Evolutionary conservation across 2,888 invertebrate genomes (phyloP).

Genomic region (Gisinianus flammeolus): DNA sequence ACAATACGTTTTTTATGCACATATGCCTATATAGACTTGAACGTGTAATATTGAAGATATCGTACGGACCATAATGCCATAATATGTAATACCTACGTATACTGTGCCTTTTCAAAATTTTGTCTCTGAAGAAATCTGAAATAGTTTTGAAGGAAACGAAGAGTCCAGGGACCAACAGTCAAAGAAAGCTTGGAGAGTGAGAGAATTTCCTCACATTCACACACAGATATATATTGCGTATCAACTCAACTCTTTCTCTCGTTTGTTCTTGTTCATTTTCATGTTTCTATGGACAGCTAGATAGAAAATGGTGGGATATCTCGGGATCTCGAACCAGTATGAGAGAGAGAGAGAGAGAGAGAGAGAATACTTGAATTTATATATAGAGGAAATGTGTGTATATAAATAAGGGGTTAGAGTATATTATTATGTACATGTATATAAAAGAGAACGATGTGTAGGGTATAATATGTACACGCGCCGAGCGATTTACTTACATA

Average conservation of each 20-base stretch:
- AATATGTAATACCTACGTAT: too few relatives aligned
- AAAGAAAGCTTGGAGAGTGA: too few relatives aligned
- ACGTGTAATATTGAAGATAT: too few relatives aligned
- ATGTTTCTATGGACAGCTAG: neutral
- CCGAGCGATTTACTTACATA: slow-evolving; percentile 37
- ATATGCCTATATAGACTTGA: too few relatives aligned
- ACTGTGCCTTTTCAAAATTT: too few relatives aligned
- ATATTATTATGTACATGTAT: slow-evolving; percentile 6
- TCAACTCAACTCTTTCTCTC: neutral
- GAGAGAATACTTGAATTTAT: neutral
- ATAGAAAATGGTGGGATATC: neutral
- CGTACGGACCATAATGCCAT: too few relatives aligned
- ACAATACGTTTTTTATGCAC: too few relatives aligned
- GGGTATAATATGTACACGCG: slow-evolving; percentile 22
- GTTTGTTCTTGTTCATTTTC: neutral
- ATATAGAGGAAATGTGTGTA: neutral
- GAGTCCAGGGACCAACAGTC: too few relatives aligned
- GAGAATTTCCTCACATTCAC: neutral
- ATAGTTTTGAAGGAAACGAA: too few relatives aligned
- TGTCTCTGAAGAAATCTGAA: too few relatives aligned
- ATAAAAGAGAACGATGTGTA: neutral
- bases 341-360: neutral
- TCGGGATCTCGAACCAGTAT: neutral
- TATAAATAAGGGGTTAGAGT: neutral
- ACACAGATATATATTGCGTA: neutral